Evolutionary conservation across 1,140 invertebrate species (phyloP).

Genomic region (Temnothorax curvispinosus): DNA sequence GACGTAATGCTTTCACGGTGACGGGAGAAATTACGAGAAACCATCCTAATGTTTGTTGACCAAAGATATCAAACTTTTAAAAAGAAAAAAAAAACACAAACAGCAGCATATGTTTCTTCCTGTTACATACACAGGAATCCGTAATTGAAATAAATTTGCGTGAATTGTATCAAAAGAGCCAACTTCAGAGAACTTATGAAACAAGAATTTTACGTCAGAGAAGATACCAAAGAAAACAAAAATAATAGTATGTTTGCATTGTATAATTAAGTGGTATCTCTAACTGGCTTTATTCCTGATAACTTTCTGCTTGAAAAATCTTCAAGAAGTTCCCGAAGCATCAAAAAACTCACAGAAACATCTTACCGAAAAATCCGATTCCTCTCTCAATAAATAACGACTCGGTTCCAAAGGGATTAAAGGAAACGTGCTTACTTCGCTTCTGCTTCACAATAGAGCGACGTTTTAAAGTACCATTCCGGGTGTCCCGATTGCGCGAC

Average conservation of each 20-base stretch:
- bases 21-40: neutral
- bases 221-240: neutral
- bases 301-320: slow-evolving; percentile 20
- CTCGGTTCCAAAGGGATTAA: neutral
- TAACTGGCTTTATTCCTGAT: slow-evolving; percentile 5
- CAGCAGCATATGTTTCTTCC: no score
- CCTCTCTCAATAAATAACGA: slow-evolving; percentile 6
- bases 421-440: slow-evolving; percentile 28
- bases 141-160: neutral
- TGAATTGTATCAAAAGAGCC: neutral
- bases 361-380: neutral
- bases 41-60: neutral
- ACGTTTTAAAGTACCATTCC: slow-evolving; percentile 29
- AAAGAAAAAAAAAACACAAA: neutral
- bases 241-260: neutral
- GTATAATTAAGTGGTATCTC: slow-evolving; percentile 4
- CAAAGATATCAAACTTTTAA: neutral
- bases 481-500: neutral
- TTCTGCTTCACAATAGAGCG: neutral
- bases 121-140: neutral
- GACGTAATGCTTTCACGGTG: neutral
- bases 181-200: slow-evolving; percentile 9
- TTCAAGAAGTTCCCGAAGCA: neutral
- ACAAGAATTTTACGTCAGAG: neutral
- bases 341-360: neutral